These are phyloP conservation scores for Scylla paramamosain DNA, from an alignment of 1,140 invertebrate species.

Conservation along the genomic window DNA sequence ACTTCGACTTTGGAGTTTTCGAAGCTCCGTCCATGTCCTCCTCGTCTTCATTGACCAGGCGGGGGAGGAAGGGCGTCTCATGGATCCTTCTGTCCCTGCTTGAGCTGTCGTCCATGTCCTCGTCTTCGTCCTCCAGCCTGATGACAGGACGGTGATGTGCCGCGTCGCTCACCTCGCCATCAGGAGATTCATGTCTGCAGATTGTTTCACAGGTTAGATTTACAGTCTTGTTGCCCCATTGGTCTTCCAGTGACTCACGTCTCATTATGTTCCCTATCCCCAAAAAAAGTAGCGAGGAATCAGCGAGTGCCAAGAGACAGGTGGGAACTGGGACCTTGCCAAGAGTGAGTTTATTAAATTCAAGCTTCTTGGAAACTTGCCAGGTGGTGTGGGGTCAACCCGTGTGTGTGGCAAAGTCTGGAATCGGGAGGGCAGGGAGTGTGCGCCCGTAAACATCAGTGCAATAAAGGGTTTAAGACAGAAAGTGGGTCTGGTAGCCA, in stretches of 20 bases:
- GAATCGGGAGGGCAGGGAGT: neutral
- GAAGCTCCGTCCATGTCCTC: neutral
- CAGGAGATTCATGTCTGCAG: conserved; percentile 56
- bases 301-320: neutral
- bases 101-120: neutral
- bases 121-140: conserved; percentile 59
- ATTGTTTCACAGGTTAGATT: neutral
- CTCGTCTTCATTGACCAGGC: conserved; percentile 45
- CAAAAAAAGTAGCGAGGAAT: neutral
- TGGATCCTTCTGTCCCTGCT: conserved; percentile 32
- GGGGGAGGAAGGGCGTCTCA: conserved; percentile 58
- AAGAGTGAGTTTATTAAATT: neutral
- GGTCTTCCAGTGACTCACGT: neutral
- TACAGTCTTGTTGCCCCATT: neutral
- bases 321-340: neutral
- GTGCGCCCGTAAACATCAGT: neutral
- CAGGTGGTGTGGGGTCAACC: neutral
- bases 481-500: neutral
- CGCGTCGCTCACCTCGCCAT: conserved; percentile 65
- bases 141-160: conserved; percentile 55
- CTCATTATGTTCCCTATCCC: neutral
- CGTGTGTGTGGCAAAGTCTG: neutral
- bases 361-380: neutral
- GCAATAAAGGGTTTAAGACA: conserved; percentile 7
- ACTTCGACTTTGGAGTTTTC: neutral